Conservation (phyloP, 2,888 invertebrate genomes). For the Torymus texanus region DNA sequence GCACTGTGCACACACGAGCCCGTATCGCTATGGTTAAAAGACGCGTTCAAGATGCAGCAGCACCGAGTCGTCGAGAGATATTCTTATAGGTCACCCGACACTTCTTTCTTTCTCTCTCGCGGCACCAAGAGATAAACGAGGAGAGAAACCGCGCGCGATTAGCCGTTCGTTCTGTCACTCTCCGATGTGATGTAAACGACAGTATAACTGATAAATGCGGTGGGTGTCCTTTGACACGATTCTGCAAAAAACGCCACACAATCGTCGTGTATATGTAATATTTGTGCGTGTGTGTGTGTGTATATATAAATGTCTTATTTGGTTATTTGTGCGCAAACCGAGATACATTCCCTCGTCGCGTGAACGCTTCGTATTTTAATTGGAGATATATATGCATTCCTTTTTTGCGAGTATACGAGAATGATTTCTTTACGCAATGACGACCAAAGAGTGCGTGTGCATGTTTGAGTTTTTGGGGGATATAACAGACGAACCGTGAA, state of each 20-base stretch:
- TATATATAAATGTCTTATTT: neutral
- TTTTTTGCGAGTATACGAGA: neutral
- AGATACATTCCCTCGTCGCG: slow-evolving; percentile 43
- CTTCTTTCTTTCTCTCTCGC: slow-evolving; percentile 12
- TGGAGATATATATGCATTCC: neutral
- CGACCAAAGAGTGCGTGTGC: no score
- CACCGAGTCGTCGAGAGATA: slow-evolving; percentile 25
- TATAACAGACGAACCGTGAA: no score
- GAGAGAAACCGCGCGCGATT: slow-evolving; percentile 42
- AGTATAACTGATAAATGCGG: slow-evolving; percentile 46
- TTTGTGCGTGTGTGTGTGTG: neutral
- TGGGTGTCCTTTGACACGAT: slow-evolving; percentile 54
- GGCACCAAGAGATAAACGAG: slow-evolving; percentile 32
- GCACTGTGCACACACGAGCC: no score
- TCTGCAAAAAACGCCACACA: slow-evolving; percentile 37
- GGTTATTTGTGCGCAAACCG: neutral
- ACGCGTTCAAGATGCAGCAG: no score
- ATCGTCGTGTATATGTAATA: neutral
- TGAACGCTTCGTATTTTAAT: neutral
- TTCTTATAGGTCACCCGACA: slow-evolving; percentile 55
- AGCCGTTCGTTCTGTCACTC: slow-evolving; percentile 44
- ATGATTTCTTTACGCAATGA: no score
- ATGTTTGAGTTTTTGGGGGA: no score
- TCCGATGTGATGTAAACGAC: slow-evolving; percentile 53
- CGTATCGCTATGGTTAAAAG: no score